Base-by-base conservation (phyloP, 1,140 invertebrate species). In the Sycobia sp. region DNA sequence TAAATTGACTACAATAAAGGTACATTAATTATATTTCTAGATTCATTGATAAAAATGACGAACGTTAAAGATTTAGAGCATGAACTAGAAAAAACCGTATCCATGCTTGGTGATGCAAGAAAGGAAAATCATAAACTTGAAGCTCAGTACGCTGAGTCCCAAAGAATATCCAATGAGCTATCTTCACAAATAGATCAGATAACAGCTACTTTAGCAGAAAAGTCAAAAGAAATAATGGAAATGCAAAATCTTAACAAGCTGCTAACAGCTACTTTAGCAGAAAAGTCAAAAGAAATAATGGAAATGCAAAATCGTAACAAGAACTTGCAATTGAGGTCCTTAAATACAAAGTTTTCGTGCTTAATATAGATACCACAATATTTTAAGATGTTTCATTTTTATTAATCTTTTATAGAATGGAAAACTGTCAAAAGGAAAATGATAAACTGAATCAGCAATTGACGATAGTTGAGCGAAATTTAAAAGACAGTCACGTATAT, bases 271-370 rank as follows among this genome's bases (percentile, higher is more conserved):
- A 18, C 34, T 1, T n/a, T 57, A 3, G 25, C n/a, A 0, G 36
- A 41, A 10, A 56, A 50, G 5, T 49, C 51, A 8, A 41, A 16
- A 2, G 58, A 61, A 14, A n/a, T n/a, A n/a, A n/a, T n/a, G n/a
- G n/a, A n/a, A n/a, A 10, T 53, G 1, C 18, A 44, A 20, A 3
- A 13, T 2, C 0, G 49, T 0, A 39, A 18, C 7, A 23, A 39
- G 27, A 38, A 50, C n/a, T 16, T 58, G 36, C 44, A 50, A 27
- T 20, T 34, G 9, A 59, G 57, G 57, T 59, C 27, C 25, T 11
- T 25, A 27, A 16, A 18, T 44, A 20, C 8, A n/a, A n/a, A n/a
- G n/a, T n/a, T n/a, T n/a, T n/a, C n/a, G n/a, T n/a, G n/a, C n/a
- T n/a, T n/a, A n/a, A n/a, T n/a, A n/a, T n/a, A n/a, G n/a, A n/a